Conservation (phyloP, 1,140 invertebrate species). For the Ridgeia piscesae region DNA sequence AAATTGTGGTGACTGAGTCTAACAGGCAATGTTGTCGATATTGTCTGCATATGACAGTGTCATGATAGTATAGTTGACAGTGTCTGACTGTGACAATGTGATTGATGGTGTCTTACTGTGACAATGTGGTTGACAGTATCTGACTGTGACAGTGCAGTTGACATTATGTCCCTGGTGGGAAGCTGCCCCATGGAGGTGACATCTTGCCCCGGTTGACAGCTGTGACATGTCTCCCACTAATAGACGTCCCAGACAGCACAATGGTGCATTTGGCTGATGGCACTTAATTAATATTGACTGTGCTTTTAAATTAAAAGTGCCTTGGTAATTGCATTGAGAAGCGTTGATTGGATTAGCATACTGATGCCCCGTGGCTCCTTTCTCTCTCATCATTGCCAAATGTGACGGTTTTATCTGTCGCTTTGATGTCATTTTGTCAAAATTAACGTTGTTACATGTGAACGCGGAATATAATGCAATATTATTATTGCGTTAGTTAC, state of each 20-base stretch:
- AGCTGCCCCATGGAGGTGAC: not conserved
- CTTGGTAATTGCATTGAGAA: not conserved
- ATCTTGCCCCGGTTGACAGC: not conserved
- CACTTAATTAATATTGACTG: constrained; percentile 1
- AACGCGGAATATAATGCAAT: not conserved
- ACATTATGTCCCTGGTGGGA: constrained; percentile 9
- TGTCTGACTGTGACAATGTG: too few species aligned
- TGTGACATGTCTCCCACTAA: not conserved
- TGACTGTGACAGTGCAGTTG: not conserved
- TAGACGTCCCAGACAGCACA: not conserved
- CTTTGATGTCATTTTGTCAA: not conserved
- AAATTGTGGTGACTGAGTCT: too few species aligned
- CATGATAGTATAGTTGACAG: too few species aligned
- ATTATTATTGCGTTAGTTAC: not conserved
- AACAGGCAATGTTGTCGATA: too few species aligned
- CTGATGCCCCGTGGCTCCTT: not conserved
- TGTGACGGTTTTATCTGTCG: not conserved
- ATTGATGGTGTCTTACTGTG: too few species aligned
- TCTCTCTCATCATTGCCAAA: not conserved
- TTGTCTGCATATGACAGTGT: too few species aligned
- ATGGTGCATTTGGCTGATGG: not conserved
- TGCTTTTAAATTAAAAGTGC: not conserved
- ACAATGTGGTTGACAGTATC: too few species aligned
- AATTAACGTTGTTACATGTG: not conserved
- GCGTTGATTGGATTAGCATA: not conserved